Evolutionary conservation across 2,888 invertebrate genomes (phyloP).

Genomic region (Leptura quadrifasciata): DNA sequence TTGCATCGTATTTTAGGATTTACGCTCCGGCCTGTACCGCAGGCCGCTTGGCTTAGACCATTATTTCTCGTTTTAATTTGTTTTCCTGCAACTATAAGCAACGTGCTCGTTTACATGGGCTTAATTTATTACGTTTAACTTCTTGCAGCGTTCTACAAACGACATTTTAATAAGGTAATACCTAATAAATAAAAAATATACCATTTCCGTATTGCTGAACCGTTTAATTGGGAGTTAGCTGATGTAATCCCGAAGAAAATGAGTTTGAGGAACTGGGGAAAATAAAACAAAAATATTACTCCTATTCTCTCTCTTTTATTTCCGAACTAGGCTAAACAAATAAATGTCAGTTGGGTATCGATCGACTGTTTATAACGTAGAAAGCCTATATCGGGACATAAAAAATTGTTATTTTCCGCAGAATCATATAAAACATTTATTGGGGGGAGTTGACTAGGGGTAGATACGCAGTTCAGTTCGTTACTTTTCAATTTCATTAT

Average conservation of each 20-base stretch:
- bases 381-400: conserved; percentile 23
- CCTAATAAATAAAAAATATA: conserved; percentile 1
- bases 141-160: background rate
- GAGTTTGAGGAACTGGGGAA: conserved; percentile 9
- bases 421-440: conserved; percentile 11
- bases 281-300: conserved; percentile 23
- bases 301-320: background rate
- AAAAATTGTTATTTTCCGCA: conserved; percentile 16
- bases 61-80: conserved; percentile 19
- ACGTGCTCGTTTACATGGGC: conserved; percentile 5
- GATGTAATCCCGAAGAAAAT: conserved; percentile 13
- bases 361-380: conserved; percentile 21
- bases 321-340: conserved; percentile 22
- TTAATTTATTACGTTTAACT: conserved; percentile 20
- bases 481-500: background rate
- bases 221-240: conserved; percentile 14
- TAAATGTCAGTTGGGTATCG: conserved; percentile 23
- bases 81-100: conserved; percentile 11
- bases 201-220: conserved; percentile 26
- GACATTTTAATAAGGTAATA: conserved; percentile 11
- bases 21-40: conserved; percentile 15
- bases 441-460: background rate
- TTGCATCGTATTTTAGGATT: background rate
- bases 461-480: background rate
- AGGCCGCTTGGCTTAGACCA: background rate